Percentiles rank a stretch among this genome's conserved stretches.
Conservation (phyloP, 2,888 invertebrate genomes). For the Andrena flavipes region DNA sequence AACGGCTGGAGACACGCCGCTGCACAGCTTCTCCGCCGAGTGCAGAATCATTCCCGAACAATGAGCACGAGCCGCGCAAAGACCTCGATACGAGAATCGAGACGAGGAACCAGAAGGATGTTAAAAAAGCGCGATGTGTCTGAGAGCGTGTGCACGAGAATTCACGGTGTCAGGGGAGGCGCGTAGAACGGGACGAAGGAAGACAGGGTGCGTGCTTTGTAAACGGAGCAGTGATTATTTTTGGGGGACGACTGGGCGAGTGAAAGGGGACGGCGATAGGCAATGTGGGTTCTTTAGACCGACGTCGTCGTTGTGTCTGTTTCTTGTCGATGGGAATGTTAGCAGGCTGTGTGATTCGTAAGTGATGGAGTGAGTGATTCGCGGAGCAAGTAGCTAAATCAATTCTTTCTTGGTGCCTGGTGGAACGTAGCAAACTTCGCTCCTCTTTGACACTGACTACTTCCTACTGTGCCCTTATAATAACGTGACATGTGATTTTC, state of each 20-base stretch:
- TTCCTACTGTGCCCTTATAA: constrained; percentile 35
- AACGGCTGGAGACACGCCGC: constrained; percentile 79
- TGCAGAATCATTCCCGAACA: constrained; percentile 83
- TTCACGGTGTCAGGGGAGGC: background rate
- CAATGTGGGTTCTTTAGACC: background rate
- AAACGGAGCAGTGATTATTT: background rate
- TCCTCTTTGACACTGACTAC: constrained; percentile 27
- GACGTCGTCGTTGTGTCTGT: constrained; percentile 5
- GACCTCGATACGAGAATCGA: constrained; percentile 38
- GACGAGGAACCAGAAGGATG: constrained; percentile 15
- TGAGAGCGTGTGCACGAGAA: constrained; percentile 4
- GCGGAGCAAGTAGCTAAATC: background rate
- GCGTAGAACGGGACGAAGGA: background rate
- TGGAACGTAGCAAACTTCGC: background rate
- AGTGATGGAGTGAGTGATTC: background rate
- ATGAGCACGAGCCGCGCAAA: constrained; percentile 70
- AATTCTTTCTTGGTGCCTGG: constrained; percentile 1
- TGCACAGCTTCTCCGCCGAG: constrained; percentile 81
- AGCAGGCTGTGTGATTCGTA: constrained; percentile 8
- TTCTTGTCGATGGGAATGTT: constrained; percentile 14
- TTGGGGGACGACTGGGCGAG: background rate
- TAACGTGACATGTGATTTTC: constrained; percentile 55
- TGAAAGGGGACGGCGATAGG: constrained; percentile 1
- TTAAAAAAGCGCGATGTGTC: constrained; percentile 19
- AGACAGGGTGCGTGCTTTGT: background rate